Conservation (phyloP, 2,797 vertebrate species). For the Rhabdomys pumilio region DNA sequence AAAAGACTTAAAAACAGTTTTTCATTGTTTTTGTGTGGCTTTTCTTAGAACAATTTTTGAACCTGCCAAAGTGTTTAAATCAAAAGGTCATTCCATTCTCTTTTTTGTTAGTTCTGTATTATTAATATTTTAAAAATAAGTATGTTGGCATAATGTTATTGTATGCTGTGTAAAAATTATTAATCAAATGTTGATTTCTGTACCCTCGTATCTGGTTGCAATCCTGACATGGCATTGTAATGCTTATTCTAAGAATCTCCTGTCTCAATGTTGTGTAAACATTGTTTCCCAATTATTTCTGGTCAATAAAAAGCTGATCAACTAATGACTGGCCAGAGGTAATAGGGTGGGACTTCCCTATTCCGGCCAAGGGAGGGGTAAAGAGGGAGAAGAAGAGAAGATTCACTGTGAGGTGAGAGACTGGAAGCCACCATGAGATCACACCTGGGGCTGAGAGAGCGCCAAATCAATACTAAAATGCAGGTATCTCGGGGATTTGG, state of each 20-base stretch:
- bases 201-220: too few relatives aligned
- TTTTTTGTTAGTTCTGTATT: background rate
- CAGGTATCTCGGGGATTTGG: background rate
- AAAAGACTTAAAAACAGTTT: background rate
- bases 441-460: background rate
- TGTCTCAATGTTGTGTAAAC: too few relatives aligned
- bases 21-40: background rate
- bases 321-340: background rate
- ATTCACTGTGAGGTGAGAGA: background rate
- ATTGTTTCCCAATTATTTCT: background rate
- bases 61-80: background rate
- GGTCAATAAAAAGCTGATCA: background rate
- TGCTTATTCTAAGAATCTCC: too few relatives aligned
- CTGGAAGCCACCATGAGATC: background rate
- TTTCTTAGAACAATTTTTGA: background rate
- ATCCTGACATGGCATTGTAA: too few relatives aligned
- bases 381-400: background rate
- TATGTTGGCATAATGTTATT: background rate
- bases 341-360: too few relatives aligned
- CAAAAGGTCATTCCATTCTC: background rate
- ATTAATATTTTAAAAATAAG: constrained; percentile 4
- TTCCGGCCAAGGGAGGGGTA: background rate
- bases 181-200: too few relatives aligned
- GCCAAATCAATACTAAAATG: background rate
- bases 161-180: too few relatives aligned